Base-by-base conservation (phyloP, 2,888 invertebrate genomes). In the Chloroclystis v-ata region DNA sequence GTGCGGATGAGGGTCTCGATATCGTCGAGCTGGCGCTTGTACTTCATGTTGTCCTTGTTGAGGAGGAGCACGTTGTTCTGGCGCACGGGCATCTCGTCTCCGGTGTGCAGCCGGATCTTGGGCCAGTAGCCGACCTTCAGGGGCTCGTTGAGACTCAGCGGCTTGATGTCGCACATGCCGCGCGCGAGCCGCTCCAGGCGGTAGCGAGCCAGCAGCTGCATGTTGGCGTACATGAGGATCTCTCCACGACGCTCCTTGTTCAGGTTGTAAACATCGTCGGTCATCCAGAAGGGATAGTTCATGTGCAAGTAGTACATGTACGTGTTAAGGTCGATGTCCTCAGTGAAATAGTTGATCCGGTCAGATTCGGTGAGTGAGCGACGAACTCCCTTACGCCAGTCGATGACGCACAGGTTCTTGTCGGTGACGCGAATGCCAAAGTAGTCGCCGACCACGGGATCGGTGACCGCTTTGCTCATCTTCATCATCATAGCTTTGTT, bases 261-360 rank as follows among this genome's bases (percentile, higher is more conserved):
- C 32, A 89, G 59, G 12, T 72, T 77, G 60, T 84, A 88, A 24
- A 87, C 77, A 8, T 89, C 83, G 33, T 91, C 90, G 50, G 88
- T 84, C 86, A 92, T 89, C 92, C 92, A 94, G 84, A 83, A 90
- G 3, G 94, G 94, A 72, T 91, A 92, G 69, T 91, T 90, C 71
- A 92, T 82, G 67, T 91, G 90, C 73, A 89, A 84, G 74, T 92
- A 90, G 79, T 91, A 92, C 82, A 92, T 92, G 85, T 91, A 93
- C 9, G 91, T 78, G 77, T 93, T 94, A 9, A 95, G 82, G 54
- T 93, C 94, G 41, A 95, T 82, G 70, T 95, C 95, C 71, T 95
- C 94, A 12, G 91, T 90, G 84, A 92, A 95, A 78, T 95, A 95
- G 35, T 89, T 82, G 50, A 94, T 63, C 14, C 83, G 80, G 65